phyloP scores from a whole-genome alignment of 2,113 vertebrate species.

The Lanius collurio region DNA sequence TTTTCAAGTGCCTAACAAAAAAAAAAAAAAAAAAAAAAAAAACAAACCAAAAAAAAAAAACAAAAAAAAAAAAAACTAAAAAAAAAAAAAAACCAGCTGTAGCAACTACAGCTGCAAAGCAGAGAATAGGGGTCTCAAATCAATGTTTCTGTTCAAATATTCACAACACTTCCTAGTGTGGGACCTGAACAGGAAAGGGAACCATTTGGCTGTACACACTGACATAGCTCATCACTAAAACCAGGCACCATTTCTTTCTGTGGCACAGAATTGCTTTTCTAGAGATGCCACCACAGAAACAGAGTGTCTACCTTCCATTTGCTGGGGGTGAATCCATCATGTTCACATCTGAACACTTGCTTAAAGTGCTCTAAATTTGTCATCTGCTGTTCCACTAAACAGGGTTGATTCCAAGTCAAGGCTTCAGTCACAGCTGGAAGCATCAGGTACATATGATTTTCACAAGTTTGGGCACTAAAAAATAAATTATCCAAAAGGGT shows the following conservation, averaged over 20 bases:
- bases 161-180: neutral
- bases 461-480: neutral
- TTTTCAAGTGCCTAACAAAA: neutral
- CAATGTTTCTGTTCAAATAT: neutral
- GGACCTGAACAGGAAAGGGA: neutral
- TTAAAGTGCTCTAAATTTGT: neutral
- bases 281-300: neutral
- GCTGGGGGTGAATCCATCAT: neutral
- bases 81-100: neutral
- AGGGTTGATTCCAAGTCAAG: neutral
- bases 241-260: neutral
- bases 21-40: neutral
- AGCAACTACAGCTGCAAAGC: neutral
- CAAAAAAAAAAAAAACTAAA: neutral
- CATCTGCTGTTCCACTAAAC: neutral
- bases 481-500: neutral
- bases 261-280: neutral
- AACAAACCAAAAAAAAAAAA: neutral
- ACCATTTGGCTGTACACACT: neutral
- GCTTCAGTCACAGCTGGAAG: neutral
- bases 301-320: neutral
- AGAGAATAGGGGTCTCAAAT: neutral
- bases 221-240: neutral
- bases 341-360: neutral
- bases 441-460: neutral